Base-by-base conservation (phyloP, 2,113 vertebrate genomes). In the Agelaius tricolor region DNA sequence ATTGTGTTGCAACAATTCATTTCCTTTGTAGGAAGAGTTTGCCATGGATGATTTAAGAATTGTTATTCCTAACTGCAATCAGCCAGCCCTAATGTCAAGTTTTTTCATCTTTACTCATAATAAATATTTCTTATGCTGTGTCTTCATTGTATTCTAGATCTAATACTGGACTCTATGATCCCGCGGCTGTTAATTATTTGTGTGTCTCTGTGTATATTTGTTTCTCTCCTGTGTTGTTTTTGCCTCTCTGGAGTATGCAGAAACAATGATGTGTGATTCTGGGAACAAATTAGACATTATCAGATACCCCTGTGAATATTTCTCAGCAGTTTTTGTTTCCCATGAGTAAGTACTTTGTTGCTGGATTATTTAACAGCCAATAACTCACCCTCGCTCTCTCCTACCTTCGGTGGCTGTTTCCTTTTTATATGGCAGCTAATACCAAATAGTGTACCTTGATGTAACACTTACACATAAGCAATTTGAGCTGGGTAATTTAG, bases 1-100 rank as follows among this genome's bases (percentile, higher is more conserved):
- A 92, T 94, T 92, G 82, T 97, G 91, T 98, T 98, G 96, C 93
- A 93, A 96, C 96, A 96, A 97, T 98, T 98, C 95, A 95, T 98
- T 97, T 98, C 96, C 93, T 97, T 88, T 94, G 89, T 81, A 97
- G 94, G 92, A 97, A 96, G 95, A 65, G 83, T 96, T 96, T 96
- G 95, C 94, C 97, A 67, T 51, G 87, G 94, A 96, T 98, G 97
- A 98, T 98, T 97, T 96, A 94, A 81, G 96, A 95, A 98, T 97
- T 97, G 95, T 87, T 97, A 97, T 98, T 98, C 93, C 94, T 95
- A 97, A 97, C 90, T 92, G 91, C 10, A 51, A 73, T 87, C 93
- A 94, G 91, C 78, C 69, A 87, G 81, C 76, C 92, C 78, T 67
- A 49, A 90, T 92, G 94, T 94, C 93, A 96, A 77, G 17, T 76